Conservation (phyloP, 2,888 invertebrate species). For the Invenusta paracnida region DNA sequence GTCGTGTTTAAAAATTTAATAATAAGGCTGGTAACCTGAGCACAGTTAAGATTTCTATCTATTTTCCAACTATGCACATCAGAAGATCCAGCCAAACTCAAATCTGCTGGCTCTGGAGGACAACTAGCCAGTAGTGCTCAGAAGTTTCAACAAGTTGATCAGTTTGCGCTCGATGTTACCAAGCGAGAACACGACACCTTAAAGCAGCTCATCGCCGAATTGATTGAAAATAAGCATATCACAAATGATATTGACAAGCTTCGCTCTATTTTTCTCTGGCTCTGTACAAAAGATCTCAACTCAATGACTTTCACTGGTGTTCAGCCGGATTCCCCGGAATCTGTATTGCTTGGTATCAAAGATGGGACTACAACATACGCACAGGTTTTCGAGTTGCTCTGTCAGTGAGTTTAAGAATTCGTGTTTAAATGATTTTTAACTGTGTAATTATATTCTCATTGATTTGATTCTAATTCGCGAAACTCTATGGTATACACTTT, state of each 20-base stretch:
- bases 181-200: neutral
- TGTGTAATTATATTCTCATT: too few species aligned
- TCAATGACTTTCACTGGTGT: neutral
- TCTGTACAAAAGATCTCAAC: constrained; percentile 31
- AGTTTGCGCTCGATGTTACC: neutral
- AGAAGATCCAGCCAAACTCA: too few species aligned
- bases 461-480: too few species aligned
- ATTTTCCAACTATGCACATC: too few species aligned
- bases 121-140: too few species aligned
- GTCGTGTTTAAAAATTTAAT: too few species aligned
- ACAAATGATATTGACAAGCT: constrained; percentile 38
- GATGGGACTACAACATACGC: constrained; percentile 35
- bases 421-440: too few species aligned
- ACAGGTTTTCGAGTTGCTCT: constrained; percentile 36
- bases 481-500: too few species aligned
- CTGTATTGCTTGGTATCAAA: constrained; percentile 34
- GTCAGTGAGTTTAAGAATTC: neutral
- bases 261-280: constrained; percentile 34
- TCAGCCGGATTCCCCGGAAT: constrained; percentile 32
- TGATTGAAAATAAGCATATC: neutral
- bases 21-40: too few species aligned
- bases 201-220: neutral
- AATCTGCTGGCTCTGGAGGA: too few species aligned
- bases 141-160: neutral
- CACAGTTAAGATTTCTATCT: too few species aligned